Conservation (phyloP, 2,888 invertebrate genomes). For the Galeopsomyia nigrocyanea region DNA sequence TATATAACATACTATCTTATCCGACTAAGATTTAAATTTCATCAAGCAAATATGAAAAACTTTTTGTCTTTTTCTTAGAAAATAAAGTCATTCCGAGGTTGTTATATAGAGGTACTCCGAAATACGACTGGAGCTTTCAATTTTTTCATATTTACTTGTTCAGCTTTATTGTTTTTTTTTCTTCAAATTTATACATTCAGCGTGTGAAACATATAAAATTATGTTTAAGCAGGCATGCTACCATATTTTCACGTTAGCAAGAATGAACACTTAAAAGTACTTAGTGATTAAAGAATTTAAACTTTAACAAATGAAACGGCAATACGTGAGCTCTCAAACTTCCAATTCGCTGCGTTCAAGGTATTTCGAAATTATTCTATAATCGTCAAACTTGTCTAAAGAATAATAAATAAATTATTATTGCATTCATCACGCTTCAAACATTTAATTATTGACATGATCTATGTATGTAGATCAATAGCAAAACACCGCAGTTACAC, state of each 20-base stretch:
- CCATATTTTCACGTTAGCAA: slow-evolving; percentile 41
- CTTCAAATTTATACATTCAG: slow-evolving; percentile 52
- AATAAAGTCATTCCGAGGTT: slow-evolving; percentile 26
- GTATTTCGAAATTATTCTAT: slow-evolving; percentile 1
- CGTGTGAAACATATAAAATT: slow-evolving; percentile 51
- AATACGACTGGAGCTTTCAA: slow-evolving; percentile 12
- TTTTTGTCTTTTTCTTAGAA: slow-evolving; percentile 7
- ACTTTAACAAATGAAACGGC: slow-evolving; percentile 40
- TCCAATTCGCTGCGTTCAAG: background rate
- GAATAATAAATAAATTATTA: slow-evolving; percentile 40
- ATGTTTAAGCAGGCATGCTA: slow-evolving; percentile 37
- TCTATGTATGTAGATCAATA: slow-evolving; percentile 24
- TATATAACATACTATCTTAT: slow-evolving; percentile 40
- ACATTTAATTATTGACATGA: slow-evolving; percentile 28
- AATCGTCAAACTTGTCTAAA: slow-evolving; percentile 18
- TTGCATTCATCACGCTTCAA: slow-evolving; percentile 33
- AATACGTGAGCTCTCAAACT: background rate
- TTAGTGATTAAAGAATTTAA: slow-evolving; percentile 34
- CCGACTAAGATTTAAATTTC: slow-evolving; percentile 36
- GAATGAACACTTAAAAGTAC: slow-evolving; percentile 33
- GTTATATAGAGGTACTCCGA: slow-evolving; percentile 12
- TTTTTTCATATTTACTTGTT: slow-evolving; percentile 43
- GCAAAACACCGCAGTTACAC: slow-evolving; percentile 26
- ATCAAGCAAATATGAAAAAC: slow-evolving; percentile 43
- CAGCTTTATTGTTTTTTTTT: slow-evolving; percentile 26